Evolutionary conservation across 2,113 vertebrate species (phyloP).

Genomic region (Crotalus tigris): DNA sequence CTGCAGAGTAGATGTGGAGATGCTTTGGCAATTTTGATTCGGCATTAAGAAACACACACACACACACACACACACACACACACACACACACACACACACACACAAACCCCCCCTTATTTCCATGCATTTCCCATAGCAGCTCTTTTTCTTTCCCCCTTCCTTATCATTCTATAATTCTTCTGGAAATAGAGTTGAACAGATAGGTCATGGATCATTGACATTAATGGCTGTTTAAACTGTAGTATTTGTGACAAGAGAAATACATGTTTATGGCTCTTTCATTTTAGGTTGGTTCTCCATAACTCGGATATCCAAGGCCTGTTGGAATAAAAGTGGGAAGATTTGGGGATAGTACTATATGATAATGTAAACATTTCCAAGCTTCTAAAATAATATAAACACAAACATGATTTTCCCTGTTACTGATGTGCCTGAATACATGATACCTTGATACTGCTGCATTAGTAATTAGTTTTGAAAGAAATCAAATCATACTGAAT

Average conservation of each 20-base stretch:
- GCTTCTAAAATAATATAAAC: neutral
- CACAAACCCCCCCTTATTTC: neutral
- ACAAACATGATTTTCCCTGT: neutral
- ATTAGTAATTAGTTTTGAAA: neutral
- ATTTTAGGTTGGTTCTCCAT: constrained; percentile 8
- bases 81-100: neutral
- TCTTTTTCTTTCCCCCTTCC: neutral
- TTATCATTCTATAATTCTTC: neutral
- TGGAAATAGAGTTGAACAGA: constrained; percentile 11
- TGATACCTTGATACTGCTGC: neutral
- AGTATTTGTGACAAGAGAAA: constrained; percentile 18
- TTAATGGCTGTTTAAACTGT: constrained; percentile 8
- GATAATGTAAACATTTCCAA: neutral
- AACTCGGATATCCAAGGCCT: neutral
- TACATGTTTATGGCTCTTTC: constrained; percentile 9
- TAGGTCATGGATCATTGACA: neutral
- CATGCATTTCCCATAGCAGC: neutral
- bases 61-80: neutral
- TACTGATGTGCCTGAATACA: neutral
- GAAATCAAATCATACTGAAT: neutral
- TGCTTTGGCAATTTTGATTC: neutral
- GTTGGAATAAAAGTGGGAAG: neutral
- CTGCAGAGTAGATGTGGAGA: neutral
- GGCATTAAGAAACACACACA: constrained; percentile 9
- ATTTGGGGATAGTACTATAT: neutral